A percentile compares a stretch with the other conserved stretches of the same genome.
phyloP scores from a whole-genome alignment of 2,888 invertebrate species.

The Sclerodermus sp. region DNA sequence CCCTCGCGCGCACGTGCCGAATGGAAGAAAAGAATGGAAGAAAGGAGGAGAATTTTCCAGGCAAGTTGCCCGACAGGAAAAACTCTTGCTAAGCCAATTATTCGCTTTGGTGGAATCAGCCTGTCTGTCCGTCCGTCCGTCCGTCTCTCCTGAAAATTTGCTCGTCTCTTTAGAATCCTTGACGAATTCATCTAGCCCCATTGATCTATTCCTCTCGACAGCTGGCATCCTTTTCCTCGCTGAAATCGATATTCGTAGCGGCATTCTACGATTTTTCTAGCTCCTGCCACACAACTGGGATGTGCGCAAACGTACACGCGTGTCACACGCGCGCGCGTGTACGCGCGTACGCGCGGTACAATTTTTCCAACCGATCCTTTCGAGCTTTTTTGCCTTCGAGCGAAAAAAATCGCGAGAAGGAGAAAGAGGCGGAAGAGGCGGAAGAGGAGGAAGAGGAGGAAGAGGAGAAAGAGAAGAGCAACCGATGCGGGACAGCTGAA shows the following conservation, averaged over 20 bases:
- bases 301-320: no score
- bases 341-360: no score
- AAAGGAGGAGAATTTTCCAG: neutral
- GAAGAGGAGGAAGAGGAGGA: neutral
- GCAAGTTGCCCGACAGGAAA: conserved; percentile 5
- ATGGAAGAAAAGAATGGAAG: conserved; percentile 1
- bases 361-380: no score
- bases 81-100: conserved; percentile 39
- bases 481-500: neutral
- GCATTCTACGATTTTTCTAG: no score
- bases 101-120: conserved; percentile 30
- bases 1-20: conserved; percentile 25
- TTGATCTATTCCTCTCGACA: conserved; percentile 18
- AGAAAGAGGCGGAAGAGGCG: neutral
- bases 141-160: neutral
- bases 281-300: no score
- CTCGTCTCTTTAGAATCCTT: conserved; percentile 19
- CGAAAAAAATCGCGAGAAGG: no score
- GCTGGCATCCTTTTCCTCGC: conserved; percentile 9
- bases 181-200: conserved; percentile 26
- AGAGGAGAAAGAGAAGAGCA: conserved; percentile 6
- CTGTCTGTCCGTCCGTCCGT: conserved; percentile 2
- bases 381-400: no score
- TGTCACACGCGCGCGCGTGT: no score
- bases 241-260: conserved; percentile 22